Base-by-base conservation (phyloP, 1,140 invertebrate genomes). In the Sarcophaga bullata region DNA sequence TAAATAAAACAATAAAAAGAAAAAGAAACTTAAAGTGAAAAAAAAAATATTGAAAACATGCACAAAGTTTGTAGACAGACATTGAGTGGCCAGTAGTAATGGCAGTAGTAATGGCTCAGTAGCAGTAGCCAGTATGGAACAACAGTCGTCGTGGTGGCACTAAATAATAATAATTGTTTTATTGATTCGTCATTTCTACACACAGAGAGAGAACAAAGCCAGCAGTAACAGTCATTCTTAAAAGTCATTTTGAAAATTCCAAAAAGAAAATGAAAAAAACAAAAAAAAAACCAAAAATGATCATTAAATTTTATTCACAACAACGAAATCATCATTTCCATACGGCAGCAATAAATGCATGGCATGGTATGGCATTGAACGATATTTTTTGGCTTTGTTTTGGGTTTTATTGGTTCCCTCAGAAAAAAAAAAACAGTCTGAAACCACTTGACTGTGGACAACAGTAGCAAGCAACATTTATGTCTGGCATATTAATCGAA, bases 161-260 rank as follows among this genome's bases (percentile, higher is more conserved):
- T 58, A 58, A 58, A 58, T 58, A n/a, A 58, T 15, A 58, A 58
- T 58, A 58, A 58, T 58, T 58, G n/a, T 58, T 58, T 58, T 58
- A 58, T 58, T 58, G 54, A n/a, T 58, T 58, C 54, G 54, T 58
- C 54, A 58, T 58, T 58, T 58, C 54, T 58, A n/a, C n/a, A n/a
- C n/a, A n/a, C 25, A 4, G 25, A 37, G 25, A 37, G 25, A 37
- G 4, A 37, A 37, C 25, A 37, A 4, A 37, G 25, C 4, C 25
- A 37, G 6, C 50, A 58, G 6, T 58, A 2, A 37, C 25, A 37
- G 25, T 37, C 25, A 37, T 37, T 58, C 11, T 58, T 58, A n/a
- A 58, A n/a, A 58, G 54, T 58, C 54, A 58, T 58, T 37, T 37
- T 37, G 25, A 37, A 37, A 37, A 37, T 37, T 37, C 25, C 25